phyloP scores from a whole-genome alignment of 2,888 invertebrate species.

The Cerastis leucographa region DNA sequence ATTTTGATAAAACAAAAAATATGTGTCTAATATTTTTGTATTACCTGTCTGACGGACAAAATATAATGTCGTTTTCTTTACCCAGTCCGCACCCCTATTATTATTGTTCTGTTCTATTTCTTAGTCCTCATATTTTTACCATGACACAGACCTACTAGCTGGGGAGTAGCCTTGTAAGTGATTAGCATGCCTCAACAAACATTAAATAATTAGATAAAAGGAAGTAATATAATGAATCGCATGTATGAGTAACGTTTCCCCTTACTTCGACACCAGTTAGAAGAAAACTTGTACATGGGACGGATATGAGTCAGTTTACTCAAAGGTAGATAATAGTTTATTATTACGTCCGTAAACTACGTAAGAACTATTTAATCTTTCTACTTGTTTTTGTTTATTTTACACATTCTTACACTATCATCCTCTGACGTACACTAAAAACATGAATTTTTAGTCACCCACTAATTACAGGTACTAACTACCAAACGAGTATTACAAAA shows the following conservation, averaged over 20 bases:
- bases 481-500: too few species aligned
- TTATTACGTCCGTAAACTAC: slow-evolving; percentile 12
- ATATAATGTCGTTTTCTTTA: too few species aligned
- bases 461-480: not conserved
- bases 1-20: too few species aligned
- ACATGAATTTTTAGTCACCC: slow-evolving; percentile 3
- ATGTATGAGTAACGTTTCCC: slow-evolving; percentile 30
- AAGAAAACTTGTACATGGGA: slow-evolving; percentile 28
- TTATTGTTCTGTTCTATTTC: not conserved
- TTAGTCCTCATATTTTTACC: not conserved
- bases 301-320: slow-evolving; percentile 34
- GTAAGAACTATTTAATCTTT: slow-evolving; percentile 7
- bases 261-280: slow-evolving; percentile 7
- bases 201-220: not conserved
- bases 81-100: too few species aligned
- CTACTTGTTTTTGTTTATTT: slow-evolving; percentile 7
- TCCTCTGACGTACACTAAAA: not conserved
- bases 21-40: too few species aligned
- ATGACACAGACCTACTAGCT: not conserved
- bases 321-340: not conserved
- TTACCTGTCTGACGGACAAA: too few species aligned
- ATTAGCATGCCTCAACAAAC: not conserved
- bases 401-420: not conserved
- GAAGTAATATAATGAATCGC: slow-evolving; percentile 2
- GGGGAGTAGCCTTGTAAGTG: not conserved